Evolutionary conservation across 2,888 invertebrate species (phyloP), one percentile per base, ranked within the genome.

Genomic region (Clanis bilineata): DNA sequence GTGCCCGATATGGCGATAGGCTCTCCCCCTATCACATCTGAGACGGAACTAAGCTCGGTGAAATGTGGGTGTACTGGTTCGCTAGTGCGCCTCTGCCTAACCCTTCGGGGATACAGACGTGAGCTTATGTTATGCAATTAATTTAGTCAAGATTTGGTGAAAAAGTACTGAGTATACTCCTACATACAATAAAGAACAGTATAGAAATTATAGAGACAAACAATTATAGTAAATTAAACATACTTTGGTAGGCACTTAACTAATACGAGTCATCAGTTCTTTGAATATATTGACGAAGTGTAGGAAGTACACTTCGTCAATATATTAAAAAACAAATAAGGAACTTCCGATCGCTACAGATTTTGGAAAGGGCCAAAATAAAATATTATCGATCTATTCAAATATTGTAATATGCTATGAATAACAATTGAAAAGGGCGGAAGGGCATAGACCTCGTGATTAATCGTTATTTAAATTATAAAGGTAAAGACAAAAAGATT

Each of bases 401-500:
- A 44, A 22, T 44, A 45, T 22, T 32, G n/a, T 38, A 10, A 36
- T 22, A 45, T 59, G 67, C 58, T 62, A 60, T 62, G 77, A 77
- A 79, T 79, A 63, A 63, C 66, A 73, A 79, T 67, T 25, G 39
- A 55, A 21, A 62, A 47, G 43, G 61, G 60, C 76, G 77, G 76
- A 77, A 77, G 76, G 71, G 73, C 67, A 61, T 61, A 62, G 63
- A 59, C 66, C 51, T 69, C 68, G 56, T 67, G 15, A 64, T 57
- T 62, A 58, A 67, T 36, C 39, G 21, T 47, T 45, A 39, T 7
- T 23, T n/a, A 39, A 47, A 45, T 39, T 18, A 18, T 38, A 22
- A 23, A 58, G 6, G 38, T 25, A 23, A 38, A 22, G 15, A 39
- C 22, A 2, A 39, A 47, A 51, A 47, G 3, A 36, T 22, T 43